Conservation (phyloP, 2,888 invertebrate genomes). For the Adela reaumurella region DNA sequence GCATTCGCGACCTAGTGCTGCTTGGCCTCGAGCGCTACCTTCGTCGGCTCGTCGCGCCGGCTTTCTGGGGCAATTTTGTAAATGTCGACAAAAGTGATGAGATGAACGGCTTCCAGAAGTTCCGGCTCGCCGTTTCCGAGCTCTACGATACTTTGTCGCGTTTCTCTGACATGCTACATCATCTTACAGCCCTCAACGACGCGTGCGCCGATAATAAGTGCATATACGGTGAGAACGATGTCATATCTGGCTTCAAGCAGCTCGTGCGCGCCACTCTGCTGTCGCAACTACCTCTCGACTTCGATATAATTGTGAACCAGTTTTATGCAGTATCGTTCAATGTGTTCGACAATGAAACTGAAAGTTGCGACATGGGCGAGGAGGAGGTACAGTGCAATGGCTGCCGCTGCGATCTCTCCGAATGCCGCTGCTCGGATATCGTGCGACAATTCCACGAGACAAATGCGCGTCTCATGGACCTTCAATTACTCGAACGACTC, state of each 20-base stretch:
- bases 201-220: constrained; percentile 37
- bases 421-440: constrained; percentile 61
- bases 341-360: constrained; percentile 58
- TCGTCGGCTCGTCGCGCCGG: constrained; percentile 57
- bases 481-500: constrained; percentile 77
- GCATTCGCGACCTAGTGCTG: constrained; percentile 38
- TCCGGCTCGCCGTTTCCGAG: constrained; percentile 64
- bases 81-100: constrained; percentile 36
- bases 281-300: constrained; percentile 67
- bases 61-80: constrained; percentile 65
- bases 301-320: constrained; percentile 65
- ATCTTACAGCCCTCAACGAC: constrained; percentile 51
- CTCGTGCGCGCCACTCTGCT: constrained; percentile 63
- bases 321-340: constrained; percentile 78
- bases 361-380: constrained; percentile 49
- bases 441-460: constrained; percentile 71
- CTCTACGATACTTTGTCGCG: constrained; percentile 55
- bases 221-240: constrained; percentile 52
- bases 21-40: constrained; percentile 57
- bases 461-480: constrained; percentile 71
- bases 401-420: constrained; percentile 62
- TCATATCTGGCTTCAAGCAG: constrained; percentile 59
- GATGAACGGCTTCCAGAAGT: constrained; percentile 60
- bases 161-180: constrained; percentile 52
- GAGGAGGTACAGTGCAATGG: constrained; percentile 66